Evolutionary conservation across 1,140 invertebrate genomes (phyloP).

Genomic region (Ostrea denselamellosa): DNA sequence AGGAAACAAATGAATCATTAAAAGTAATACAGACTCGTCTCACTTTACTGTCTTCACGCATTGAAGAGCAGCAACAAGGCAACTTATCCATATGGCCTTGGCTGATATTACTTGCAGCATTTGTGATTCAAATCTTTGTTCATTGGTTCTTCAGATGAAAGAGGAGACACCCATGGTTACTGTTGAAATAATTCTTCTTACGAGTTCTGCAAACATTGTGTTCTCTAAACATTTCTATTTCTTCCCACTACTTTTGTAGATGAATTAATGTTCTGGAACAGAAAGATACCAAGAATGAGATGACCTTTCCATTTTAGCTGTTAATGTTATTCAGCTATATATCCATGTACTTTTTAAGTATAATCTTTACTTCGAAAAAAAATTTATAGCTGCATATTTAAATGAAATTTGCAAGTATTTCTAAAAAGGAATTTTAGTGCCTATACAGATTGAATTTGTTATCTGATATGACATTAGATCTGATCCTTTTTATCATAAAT

Average conservation of each 20-base stretch:
- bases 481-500: no score
- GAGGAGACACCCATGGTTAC: background rate
- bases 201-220: background rate
- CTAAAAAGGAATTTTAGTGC: no score
- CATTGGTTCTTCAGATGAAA: constrained; percentile 69
- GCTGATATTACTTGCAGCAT: constrained; percentile 68
- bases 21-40: constrained; percentile 65
- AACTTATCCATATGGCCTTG: constrained; percentile 48
- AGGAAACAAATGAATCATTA: constrained; percentile 63
- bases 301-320: no score
- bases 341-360: no score
- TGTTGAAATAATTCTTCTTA: background rate
- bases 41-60: constrained; percentile 36
- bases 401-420: no score
- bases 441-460: no score
- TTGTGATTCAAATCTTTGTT: constrained; percentile 69
- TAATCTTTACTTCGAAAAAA: no score
- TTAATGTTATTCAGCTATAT: no score
- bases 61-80: constrained; percentile 40
- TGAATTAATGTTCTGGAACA: no score
- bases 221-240: background rate
- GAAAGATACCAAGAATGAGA: no score
- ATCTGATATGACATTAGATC: no score
- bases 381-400: no score
- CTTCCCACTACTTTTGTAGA: background rate